These are phyloP conservation scores for Gallinago nigripennis DNA, from an alignment of 2,797 vertebrate genomes.

Conservation along the genomic window DNA sequence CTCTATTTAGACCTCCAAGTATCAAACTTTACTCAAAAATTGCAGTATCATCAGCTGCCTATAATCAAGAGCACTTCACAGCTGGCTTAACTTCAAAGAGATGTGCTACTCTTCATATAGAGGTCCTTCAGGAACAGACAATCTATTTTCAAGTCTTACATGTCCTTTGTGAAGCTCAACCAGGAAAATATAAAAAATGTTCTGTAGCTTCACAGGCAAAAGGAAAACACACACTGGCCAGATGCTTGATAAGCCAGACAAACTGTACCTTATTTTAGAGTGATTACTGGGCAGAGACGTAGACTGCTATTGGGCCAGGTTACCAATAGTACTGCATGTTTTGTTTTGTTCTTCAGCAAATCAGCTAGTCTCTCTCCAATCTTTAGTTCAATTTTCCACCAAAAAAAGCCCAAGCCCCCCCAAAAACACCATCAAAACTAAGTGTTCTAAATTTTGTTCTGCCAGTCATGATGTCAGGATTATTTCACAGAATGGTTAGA, in stretches of 20 bases:
- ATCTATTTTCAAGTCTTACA: neutral
- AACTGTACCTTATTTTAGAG: neutral
- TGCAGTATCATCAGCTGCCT: neutral
- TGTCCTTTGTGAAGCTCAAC: neutral
- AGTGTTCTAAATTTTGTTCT: neutral
- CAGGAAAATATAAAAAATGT: neutral
- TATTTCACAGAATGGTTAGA: neutral
- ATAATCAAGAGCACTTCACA: neutral
- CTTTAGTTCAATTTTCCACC: neutral
- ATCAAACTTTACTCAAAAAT: conserved; percentile 20
- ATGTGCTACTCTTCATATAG: neutral
- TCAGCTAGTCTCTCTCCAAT: neutral
- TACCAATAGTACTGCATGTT: neutral
- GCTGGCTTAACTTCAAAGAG: neutral
- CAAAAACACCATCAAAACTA: neutral
- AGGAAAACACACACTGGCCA: neutral
- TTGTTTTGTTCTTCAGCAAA: neutral
- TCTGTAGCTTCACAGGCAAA: neutral
- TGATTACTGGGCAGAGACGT: neutral
- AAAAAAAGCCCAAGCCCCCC: neutral
- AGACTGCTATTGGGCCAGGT: neutral
- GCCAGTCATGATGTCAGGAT: neutral
- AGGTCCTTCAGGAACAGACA: neutral
- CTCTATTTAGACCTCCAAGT: conserved; percentile 32
- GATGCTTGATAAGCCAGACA: neutral